Percentiles rank a stretch among this genome's conserved stretches.
Evolutionary conservation across 53 echinoderm and acorn worm genomes (phyloP).

Genomic region (Mesocentrotus franciscanus): DNA sequence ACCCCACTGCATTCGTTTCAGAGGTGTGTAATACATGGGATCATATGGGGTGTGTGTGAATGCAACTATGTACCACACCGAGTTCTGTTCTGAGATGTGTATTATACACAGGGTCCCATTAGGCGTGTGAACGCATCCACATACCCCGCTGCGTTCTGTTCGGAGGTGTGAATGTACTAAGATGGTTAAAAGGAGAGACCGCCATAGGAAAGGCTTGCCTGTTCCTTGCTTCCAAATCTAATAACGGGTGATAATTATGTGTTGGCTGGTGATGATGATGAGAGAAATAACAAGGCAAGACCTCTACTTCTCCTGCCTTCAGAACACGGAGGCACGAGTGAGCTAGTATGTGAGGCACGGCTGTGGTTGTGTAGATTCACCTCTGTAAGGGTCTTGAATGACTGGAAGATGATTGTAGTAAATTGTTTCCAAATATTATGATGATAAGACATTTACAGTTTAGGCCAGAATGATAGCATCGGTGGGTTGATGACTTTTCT

Average conservation of each 20-base stretch:
- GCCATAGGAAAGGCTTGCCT: conserved; percentile 28
- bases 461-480: background rate
- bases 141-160: background rate
- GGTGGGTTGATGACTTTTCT: no score
- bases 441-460: background rate
- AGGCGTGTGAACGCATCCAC: background rate
- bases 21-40: no score
- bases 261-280: conserved; percentile 18
- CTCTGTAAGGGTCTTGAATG: background rate
- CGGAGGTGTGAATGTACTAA: conserved; percentile 31
- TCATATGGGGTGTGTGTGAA: no score
- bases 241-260: conserved; percentile 12
- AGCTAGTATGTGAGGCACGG: background rate
- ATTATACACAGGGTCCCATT: background rate
- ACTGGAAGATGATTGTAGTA: background rate
- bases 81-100: no score
- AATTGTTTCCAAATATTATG: background rate
- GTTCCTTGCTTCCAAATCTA: conserved; percentile 13
- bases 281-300: background rate
- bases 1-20: no score
- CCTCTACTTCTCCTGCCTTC: background rate
- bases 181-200: conserved; percentile 16
- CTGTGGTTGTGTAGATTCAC: background rate
- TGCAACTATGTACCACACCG: no score
- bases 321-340: background rate